Evolutionary conservation across 2,797 vertebrate species (phyloP).

Genomic region (Monodelphis domestica): DNA sequence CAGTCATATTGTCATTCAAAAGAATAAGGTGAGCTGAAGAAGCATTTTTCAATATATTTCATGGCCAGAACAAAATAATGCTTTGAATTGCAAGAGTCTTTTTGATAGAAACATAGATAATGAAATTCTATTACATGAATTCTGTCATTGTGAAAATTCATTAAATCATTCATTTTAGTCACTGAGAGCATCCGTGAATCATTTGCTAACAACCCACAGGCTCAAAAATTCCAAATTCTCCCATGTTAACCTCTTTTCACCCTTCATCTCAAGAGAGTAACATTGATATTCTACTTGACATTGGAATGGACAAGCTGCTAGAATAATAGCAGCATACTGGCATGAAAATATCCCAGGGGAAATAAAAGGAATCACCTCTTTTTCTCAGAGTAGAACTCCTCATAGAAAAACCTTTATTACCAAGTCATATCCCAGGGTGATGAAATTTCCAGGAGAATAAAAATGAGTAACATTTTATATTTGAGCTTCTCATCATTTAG

Average conservation of each 20-base stretch:
- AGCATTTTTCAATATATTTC: conserved; percentile 25
- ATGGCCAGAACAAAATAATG: not conserved
- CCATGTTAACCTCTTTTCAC: not conserved
- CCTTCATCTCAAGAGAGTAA: not conserved
- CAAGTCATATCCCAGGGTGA: not conserved
- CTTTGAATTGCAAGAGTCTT: conserved; percentile 4
- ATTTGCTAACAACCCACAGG: not conserved
- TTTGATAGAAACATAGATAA: not conserved
- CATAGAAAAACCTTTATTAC: conserved; percentile 18
- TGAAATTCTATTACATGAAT: not conserved
- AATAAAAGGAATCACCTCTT: not conserved
- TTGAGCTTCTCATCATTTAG: not conserved
- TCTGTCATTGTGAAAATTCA: conserved; percentile 40
- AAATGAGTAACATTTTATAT: not conserved
- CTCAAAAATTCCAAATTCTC: not conserved
- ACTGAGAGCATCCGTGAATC: not conserved
- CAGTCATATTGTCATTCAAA: not conserved
- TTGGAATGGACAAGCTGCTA: not conserved
- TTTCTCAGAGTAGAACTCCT: not conserved
- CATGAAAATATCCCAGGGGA: conserved; percentile 8
- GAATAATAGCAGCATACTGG: not conserved
- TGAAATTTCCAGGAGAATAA: not conserved
- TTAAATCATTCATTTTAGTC: not conserved
- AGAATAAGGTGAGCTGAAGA: not conserved
- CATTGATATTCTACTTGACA: not conserved